These are phyloP conservation scores for Heliornis fulica DNA, from an alignment of 2,113 vertebrate species.

Conservation along the genomic window DNA sequence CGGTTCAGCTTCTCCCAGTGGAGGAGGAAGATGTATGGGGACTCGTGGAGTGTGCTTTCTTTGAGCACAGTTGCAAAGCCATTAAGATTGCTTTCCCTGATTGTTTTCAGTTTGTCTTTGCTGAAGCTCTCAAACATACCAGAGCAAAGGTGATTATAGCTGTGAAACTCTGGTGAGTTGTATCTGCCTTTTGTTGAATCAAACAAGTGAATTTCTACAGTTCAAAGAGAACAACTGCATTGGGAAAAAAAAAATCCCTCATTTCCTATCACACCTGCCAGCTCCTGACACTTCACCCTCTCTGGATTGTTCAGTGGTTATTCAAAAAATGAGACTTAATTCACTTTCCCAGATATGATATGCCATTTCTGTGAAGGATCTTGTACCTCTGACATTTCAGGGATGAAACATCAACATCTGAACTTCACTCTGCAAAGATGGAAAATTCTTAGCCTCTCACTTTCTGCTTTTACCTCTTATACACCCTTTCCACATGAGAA, in stretches of 20 bases:
- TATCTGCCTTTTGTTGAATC: constrained; percentile 16
- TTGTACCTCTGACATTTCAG: constrained; percentile 54
- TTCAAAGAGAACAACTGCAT: background rate
- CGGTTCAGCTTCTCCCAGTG: background rate
- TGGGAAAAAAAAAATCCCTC: constrained; percentile 26
- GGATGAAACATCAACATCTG: background rate
- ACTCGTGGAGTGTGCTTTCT: fast-evolving
- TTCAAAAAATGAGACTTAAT: constrained; percentile 14
- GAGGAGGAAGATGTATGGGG: background rate
- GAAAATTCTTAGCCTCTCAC: background rate
- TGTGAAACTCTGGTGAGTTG: background rate
- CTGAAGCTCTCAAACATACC: background rate
- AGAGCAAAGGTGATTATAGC: constrained; percentile 9
- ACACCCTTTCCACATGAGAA: background rate
- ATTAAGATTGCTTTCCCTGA: background rate
- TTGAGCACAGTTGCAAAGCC: background rate
- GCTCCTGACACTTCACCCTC: background rate
- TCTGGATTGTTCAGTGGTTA: background rate
- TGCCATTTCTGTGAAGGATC: constrained; percentile 5
- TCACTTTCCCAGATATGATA: constrained; percentile 17
- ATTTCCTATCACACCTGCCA: constrained; percentile 16
- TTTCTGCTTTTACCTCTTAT: background rate
- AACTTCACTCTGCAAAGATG: background rate
- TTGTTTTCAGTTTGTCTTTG: background rate
- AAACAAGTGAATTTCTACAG: constrained; percentile 18